phyloP scores from a whole-genome alignment of 2,888 invertebrate species.

The Nephrotoma appendiculata region DNA sequence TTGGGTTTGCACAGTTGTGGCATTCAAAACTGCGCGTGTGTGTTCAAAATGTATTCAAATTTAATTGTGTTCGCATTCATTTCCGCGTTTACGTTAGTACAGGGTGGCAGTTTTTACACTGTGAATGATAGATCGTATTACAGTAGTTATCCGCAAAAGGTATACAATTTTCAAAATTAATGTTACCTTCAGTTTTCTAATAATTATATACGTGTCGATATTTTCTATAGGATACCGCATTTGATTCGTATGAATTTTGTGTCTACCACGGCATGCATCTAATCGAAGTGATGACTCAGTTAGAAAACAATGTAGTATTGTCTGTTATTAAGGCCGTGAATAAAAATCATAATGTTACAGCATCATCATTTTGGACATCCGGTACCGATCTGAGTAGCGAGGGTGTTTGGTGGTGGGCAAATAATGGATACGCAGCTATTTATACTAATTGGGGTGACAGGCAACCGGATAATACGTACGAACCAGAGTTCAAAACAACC shows the following conservation, averaged over 20 bases:
- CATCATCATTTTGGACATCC: neutral
- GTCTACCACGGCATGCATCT: neutral
- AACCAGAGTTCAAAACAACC: neutral
- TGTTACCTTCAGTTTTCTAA: neutral
- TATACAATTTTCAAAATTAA: neutral
- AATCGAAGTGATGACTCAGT: neutral
- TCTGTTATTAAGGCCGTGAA: neutral
- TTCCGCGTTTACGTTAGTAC: neutral
- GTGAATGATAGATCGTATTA: neutral
- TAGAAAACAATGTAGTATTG: neutral
- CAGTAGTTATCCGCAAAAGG: neutral
- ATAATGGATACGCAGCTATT: neutral
- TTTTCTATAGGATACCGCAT: neutral
- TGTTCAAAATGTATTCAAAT: neutral
- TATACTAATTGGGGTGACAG: neutral
- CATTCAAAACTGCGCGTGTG: neutral
- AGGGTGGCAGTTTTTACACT: neutral
- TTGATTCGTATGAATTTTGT: neutral
- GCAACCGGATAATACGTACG: neutral
- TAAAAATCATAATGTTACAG: neutral
- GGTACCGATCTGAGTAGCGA: neutral
- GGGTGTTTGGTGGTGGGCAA: neutral
- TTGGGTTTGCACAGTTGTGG: neutral
- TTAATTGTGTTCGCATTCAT: neutral
- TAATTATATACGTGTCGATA: too few relatives aligned